phyloP scores from a whole-genome alignment of 2,888 invertebrate species.

The Stegana nigrithorax region DNA sequence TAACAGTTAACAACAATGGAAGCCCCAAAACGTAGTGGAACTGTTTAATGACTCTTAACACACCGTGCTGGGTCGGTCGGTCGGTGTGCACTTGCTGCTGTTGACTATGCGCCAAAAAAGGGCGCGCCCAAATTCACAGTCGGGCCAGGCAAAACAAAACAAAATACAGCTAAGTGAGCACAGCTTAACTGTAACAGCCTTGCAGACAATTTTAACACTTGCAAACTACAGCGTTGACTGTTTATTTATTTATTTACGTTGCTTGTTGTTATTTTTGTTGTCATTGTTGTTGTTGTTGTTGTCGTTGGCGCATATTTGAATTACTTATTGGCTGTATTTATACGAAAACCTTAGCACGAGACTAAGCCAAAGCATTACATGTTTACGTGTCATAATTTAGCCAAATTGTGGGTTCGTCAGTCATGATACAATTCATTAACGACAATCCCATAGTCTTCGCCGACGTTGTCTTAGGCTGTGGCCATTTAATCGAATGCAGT shows the following conservation, averaged over 20 bases:
- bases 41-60: neutral
- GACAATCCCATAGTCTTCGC: too few species aligned
- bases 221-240: neutral
- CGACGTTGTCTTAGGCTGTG: too few species aligned
- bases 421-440: neutral
- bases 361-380: neutral
- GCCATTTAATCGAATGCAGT: too few species aligned
- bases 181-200: neutral
- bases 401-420: neutral
- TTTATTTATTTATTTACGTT: neutral
- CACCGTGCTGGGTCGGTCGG: too few species aligned
- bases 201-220: neutral
- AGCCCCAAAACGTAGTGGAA: neutral
- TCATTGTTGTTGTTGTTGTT: neutral
- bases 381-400: constrained; percentile 11
- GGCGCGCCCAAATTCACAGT: neutral
- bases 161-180: neutral
- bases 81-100: too few species aligned
- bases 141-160: neutral
- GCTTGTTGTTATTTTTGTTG: neutral
- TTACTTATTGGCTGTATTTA: too few species aligned
- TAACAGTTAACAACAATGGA: neutral
- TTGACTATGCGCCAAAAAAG: too few species aligned
- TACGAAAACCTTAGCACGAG: too few species aligned
- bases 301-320: neutral